These are phyloP conservation scores for Hyles euphorbiae DNA, from an alignment of 1,140 invertebrate genomes.

Conservation along the genomic window DNA sequence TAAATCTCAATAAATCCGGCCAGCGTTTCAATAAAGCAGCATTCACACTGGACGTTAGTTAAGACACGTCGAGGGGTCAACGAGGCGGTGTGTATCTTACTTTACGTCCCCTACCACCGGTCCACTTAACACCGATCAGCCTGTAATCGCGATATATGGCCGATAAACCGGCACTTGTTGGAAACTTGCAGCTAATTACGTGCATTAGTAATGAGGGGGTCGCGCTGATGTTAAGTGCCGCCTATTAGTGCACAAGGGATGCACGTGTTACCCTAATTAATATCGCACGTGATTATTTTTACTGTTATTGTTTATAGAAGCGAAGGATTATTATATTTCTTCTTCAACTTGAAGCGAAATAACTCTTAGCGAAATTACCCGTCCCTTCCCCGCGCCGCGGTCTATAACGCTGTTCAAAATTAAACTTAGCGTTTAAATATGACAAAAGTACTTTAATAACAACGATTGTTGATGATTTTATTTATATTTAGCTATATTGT, in stretches of 20 bases:
- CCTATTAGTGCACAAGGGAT: conserved; percentile 9
- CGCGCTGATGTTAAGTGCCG: conserved; percentile 18
- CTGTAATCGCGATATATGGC: conserved; percentile 65
- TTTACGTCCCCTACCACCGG: conserved; percentile 33
- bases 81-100: conserved; percentile 30
- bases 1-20: conserved; percentile 16
- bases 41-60: conserved; percentile 55
- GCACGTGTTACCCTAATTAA: conserved; percentile 33
- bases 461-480: too few species aligned
- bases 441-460: too few species aligned
- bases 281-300: conserved; percentile 39
- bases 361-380: too few species aligned
- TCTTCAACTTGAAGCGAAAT: background rate
- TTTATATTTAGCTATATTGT: too few species aligned
- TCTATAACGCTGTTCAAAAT: too few species aligned
- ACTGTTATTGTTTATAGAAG: conserved; percentile 3
- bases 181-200: conserved; percentile 58
- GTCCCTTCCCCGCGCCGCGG: too few species aligned
- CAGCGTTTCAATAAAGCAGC: conserved; percentile 23
- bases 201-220: conserved; percentile 64
- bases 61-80: conserved; percentile 53
- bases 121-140: conserved; percentile 60
- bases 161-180: conserved; percentile 53
- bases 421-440: too few species aligned
- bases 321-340: background rate